These are phyloP conservation scores for Epinephelus coioides DNA, from an alignment of 2,797 vertebrate species.

Conservation along the genomic window DNA sequence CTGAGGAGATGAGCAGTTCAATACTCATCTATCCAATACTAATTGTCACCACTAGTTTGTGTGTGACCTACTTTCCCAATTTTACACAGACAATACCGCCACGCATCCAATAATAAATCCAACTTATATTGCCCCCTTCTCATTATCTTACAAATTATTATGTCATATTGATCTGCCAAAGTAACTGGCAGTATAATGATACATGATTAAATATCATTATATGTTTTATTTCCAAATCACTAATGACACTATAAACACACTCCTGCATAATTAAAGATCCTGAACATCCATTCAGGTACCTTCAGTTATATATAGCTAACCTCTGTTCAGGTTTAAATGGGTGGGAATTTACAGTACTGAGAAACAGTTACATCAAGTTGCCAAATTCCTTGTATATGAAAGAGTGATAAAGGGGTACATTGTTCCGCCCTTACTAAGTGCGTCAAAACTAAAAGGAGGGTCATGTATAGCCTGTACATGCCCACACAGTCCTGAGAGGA, in stretches of 20 bases:
- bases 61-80: neutral
- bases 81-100: neutral
- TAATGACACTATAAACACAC: neutral
- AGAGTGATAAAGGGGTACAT: conserved; percentile 7
- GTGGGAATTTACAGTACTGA: conserved; percentile 16
- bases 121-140: neutral
- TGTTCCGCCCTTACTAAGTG: conserved; percentile 30
- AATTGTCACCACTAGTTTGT: neutral
- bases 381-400: conserved; percentile 13
- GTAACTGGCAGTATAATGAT: neutral
- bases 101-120: neutral
- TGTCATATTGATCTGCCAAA: neutral
- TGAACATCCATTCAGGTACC: neutral
- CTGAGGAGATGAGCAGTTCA: conserved; percentile 8
- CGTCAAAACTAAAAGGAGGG: conserved; percentile 39
- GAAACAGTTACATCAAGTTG: conserved; percentile 18
- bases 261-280: neutral
- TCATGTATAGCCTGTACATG: neutral
- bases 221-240: neutral
- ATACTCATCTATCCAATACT: conserved; percentile 1
- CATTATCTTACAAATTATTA: neutral
- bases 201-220: neutral
- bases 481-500: conserved; percentile 6
- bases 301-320: neutral
- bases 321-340: conserved; percentile 10